These are phyloP conservation scores for Phaetusa simplex DNA, from an alignment of 2,113 vertebrate species.

Conservation along the genomic window DNA sequence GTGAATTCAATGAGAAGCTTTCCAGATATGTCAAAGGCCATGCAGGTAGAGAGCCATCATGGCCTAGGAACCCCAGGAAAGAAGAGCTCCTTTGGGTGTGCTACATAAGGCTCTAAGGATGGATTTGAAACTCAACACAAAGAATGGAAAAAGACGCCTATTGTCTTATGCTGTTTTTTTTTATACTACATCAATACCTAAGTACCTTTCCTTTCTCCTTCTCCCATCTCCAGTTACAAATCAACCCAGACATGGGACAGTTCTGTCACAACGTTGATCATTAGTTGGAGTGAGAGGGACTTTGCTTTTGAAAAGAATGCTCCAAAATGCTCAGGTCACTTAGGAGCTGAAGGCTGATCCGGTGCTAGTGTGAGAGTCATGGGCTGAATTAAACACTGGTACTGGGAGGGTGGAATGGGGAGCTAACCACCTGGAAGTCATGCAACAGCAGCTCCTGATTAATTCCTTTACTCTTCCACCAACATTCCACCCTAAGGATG, in stretches of 20 bases:
- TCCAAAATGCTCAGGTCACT: neutral
- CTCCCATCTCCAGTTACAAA: neutral
- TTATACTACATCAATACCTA: neutral
- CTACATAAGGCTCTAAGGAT: neutral
- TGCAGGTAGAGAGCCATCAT: neutral
- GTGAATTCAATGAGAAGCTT: neutral
- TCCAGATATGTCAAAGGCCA: neutral
- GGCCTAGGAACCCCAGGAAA: neutral
- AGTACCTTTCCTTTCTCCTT: neutral
- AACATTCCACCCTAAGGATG: neutral
- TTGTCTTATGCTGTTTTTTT: neutral
- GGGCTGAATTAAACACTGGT: neutral
- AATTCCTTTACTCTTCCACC: neutral
- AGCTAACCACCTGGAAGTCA: neutral
- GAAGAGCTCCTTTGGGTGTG: neutral
- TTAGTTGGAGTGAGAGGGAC: neutral
- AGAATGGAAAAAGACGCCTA: neutral
- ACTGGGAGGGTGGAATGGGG: neutral
- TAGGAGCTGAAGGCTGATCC: neutral
- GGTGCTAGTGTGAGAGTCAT: neutral
- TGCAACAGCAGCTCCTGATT: neutral
- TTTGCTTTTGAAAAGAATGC: neutral
- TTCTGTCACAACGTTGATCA: neutral
- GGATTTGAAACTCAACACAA: neutral
- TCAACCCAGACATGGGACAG: neutral